phyloP scores from a whole-genome alignment of 2,888 invertebrate species.

The Acleris cristana region DNA sequence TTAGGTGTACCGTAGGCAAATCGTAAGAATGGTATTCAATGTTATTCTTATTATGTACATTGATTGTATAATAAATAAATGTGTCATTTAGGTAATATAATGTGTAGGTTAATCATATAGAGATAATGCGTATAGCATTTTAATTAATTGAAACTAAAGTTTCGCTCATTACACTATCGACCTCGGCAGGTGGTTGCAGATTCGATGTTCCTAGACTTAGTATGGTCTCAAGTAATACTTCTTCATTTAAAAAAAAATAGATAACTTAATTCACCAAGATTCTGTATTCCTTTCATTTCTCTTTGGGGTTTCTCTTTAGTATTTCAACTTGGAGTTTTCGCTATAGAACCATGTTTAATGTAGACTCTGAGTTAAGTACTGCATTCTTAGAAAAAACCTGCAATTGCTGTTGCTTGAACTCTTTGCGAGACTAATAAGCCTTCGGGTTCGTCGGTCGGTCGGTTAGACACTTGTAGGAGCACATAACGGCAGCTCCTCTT shows the following conservation, averaged over 20 bases:
- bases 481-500: too few species aligned
- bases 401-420: too few species aligned
- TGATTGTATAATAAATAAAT: conserved; percentile 56
- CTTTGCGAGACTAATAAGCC: too few species aligned
- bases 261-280: background rate
- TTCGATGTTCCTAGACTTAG: conserved; percentile 35
- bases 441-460: too few species aligned
- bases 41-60: conserved; percentile 65
- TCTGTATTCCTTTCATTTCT: background rate
- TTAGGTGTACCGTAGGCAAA: conserved; percentile 49
- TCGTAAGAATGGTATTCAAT: conserved; percentile 66
- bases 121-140: conserved; percentile 55
- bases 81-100: conserved; percentile 61
- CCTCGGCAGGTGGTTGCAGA: conserved; percentile 18
- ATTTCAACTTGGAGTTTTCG: too few species aligned
- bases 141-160: conserved; percentile 31
- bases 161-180: conserved; percentile 21
- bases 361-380: too few species aligned
- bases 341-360: too few species aligned
- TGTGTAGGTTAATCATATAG: conserved; percentile 52
- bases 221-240: conserved; percentile 21
- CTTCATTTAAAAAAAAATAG: conserved; percentile 3
- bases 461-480: too few species aligned
- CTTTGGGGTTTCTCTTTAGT: background rate
- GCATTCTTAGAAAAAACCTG: too few species aligned